These are phyloP conservation scores for Pluvialis apricaria DNA, from an alignment of 2,113 vertebrate species.

Conservation along the genomic window DNA sequence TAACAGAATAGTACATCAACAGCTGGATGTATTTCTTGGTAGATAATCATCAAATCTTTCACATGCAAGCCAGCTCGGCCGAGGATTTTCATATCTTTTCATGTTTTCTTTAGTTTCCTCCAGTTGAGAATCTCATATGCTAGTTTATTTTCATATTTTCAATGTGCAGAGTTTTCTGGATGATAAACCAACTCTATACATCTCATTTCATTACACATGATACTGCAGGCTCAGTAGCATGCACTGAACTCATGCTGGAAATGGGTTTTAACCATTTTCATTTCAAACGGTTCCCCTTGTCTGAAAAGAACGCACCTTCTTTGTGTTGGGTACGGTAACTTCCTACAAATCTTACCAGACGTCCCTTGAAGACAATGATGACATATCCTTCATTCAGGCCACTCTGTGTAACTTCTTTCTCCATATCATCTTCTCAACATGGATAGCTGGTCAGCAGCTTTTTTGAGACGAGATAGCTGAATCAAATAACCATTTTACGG, in stretches of 20 bases:
- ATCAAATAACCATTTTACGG: neutral
- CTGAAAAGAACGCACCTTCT: neutral
- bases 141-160: slow-evolving; percentile 38
- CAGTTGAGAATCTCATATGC: neutral
- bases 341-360: neutral
- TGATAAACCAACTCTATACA: neutral
- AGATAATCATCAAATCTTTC: neutral
- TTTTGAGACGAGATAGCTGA: neutral
- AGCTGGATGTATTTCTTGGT: slow-evolving; percentile 3
- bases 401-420: neutral
- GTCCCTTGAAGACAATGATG: neutral
- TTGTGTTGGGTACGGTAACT: neutral
- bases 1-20: neutral
- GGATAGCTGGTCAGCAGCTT: neutral
- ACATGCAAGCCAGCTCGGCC: neutral
- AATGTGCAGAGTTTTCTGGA: neutral
- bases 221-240: neutral
- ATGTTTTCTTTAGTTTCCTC: slow-evolving; percentile 26
- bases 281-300: fast-evolving
- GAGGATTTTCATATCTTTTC: slow-evolving; percentile 15
- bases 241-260: neutral
- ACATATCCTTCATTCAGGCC: neutral
- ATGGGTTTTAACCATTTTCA: neutral
- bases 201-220: neutral
- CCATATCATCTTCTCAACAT: neutral